Evolutionary conservation across 2,113 vertebrate genomes (phyloP).

Genomic region (Colinus virginianus): DNA sequence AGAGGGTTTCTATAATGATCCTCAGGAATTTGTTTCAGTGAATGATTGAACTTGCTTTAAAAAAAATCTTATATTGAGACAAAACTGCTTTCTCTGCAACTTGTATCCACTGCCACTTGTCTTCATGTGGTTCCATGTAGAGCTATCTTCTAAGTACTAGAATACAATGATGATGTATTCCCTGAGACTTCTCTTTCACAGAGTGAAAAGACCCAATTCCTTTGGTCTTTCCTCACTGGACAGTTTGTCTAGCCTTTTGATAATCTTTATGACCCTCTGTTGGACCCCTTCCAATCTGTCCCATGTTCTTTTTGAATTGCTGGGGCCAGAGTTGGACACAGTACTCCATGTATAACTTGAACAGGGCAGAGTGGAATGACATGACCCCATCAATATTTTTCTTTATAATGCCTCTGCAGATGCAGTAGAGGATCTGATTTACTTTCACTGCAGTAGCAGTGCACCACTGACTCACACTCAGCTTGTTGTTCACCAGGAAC

Average conservation of each 20-base stretch:
- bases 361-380: accelerated
- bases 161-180: not conserved
- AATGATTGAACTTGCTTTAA: not conserved
- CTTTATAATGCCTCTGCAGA: not conserved
- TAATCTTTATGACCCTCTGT: not conserved
- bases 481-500: not conserved
- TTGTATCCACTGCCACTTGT: not conserved
- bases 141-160: not conserved
- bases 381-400: not conserved
- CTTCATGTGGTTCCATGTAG: not conserved
- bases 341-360: not conserved
- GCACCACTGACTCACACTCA: not conserved
- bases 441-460: not conserved
- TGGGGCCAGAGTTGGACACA: not conserved
- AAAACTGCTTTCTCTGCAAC: not conserved
- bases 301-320: not conserved
- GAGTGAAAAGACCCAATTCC: not conserved
- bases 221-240: not conserved
- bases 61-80: not conserved
- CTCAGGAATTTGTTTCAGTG: not conserved
- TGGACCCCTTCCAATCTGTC: not conserved
- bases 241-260: not conserved
- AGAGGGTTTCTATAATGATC: not conserved
- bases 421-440: not conserved
- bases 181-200: not conserved